Percentiles rank a stretch among this genome's conserved stretches.
These are phyloP conservation scores for Manacus vitellinus DNA, from an alignment of 2,113 vertebrate genomes.

Conservation along the genomic window DNA sequence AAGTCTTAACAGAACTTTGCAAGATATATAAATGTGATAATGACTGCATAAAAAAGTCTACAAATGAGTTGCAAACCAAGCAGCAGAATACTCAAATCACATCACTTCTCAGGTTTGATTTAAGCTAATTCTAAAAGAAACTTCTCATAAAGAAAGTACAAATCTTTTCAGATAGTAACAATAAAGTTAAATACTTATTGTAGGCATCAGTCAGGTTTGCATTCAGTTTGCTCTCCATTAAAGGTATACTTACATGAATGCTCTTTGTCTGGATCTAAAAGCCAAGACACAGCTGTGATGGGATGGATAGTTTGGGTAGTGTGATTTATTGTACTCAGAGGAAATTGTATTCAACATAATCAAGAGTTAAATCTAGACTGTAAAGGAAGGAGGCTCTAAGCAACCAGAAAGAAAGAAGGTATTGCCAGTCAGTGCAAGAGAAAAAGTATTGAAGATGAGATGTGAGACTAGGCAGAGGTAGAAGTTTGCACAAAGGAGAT, in stretches of 20 bases:
- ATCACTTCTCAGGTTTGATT: background rate
- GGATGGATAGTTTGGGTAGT: background rate
- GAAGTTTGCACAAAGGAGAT: background rate
- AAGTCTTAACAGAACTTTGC: background rate
- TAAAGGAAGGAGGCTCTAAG: background rate
- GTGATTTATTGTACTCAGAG: background rate
- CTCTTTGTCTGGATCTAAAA: background rate
- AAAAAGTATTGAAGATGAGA: background rate
- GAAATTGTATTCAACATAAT: background rate
- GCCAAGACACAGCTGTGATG: background rate
- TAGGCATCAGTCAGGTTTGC: background rate
- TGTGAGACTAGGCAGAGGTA: background rate
- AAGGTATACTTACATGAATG: background rate
- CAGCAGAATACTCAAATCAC: background rate
- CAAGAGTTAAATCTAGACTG: background rate
- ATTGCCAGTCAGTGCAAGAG: background rate
- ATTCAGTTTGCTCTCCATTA: background rate
- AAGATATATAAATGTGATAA: conserved; percentile 6
- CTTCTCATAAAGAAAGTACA: background rate
- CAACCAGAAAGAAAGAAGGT: background rate
- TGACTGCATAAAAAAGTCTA: background rate
- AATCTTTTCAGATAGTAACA: background rate
- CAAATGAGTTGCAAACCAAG: background rate
- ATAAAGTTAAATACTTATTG: background rate
- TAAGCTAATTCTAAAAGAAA: background rate